A percentile compares a stretch with the other conserved stretches of the same genome.
Evolutionary conservation across 2,888 invertebrate genomes (phyloP).

Genomic region (Morpho deidamia): DNA sequence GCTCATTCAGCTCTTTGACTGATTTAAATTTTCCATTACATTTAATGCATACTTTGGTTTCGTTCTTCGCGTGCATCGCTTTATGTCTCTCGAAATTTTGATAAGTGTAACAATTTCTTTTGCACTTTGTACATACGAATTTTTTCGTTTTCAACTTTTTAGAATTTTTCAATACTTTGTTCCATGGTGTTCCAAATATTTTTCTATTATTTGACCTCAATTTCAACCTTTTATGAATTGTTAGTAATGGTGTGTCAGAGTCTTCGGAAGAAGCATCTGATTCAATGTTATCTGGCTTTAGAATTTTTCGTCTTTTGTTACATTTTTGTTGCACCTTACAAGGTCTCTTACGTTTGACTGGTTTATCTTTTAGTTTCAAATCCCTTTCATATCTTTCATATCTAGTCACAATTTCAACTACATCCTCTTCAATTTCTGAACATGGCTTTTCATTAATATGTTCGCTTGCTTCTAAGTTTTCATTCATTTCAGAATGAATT

Average conservation of each 20-base stretch:
- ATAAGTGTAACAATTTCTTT: conserved; percentile 58
- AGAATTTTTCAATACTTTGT: background rate
- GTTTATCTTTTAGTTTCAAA: too few species aligned
- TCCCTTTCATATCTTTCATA: too few species aligned
- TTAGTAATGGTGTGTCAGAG: conserved; percentile 44
- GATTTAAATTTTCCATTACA: conserved; percentile 45
- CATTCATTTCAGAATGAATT: background rate
- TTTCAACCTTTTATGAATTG: conserved; percentile 27
- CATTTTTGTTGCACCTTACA: background rate
- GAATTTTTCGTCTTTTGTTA: background rate
- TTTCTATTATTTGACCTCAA: background rate
- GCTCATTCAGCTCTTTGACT: conserved; percentile 37
- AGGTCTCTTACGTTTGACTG: too few species aligned
- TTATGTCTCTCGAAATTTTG: conserved; percentile 62
- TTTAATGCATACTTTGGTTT: conserved; percentile 50
- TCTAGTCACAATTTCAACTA: too few species aligned
- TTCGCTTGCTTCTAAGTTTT: background rate
- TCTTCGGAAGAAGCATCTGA: conserved; percentile 26
- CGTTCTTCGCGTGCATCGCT: conserved; percentile 43
- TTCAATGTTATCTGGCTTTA: background rate
- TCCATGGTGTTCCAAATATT: conserved; percentile 10
- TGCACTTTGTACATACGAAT: conserved; percentile 50
- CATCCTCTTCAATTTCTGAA: too few species aligned
- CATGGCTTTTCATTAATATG: too few species aligned
- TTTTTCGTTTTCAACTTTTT: conserved; percentile 15